These are phyloP conservation scores for Odontocolon sp. DNA, from an alignment of 2,888 invertebrate genomes.

Conservation along the genomic window DNA sequence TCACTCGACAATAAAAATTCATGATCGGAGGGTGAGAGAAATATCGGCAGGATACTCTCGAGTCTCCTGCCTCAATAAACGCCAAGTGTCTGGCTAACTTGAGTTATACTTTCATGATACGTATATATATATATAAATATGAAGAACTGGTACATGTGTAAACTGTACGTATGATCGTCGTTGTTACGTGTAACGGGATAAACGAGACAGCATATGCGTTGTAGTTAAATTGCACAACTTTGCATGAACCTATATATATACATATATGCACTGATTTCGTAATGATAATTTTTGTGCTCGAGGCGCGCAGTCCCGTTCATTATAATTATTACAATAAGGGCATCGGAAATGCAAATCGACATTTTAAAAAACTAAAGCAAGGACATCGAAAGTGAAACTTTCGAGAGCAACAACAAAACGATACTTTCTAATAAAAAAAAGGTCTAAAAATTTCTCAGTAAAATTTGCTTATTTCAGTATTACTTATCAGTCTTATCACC, in stretches of 20 bases:
- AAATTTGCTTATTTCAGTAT: too few species aligned
- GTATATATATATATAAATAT: conserved; percentile 25
- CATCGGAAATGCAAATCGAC: conserved; percentile 72
- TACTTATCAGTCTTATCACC: too few species aligned
- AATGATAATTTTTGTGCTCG: conserved; percentile 40
- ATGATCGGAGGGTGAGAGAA: conserved; percentile 34
- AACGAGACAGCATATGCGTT: conserved; percentile 5
- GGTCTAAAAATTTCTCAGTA: too few species aligned
- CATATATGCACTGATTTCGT: conserved; percentile 36
- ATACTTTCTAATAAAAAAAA: background rate
- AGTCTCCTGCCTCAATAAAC: conserved; percentile 26
- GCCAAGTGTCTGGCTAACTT: conserved; percentile 38
- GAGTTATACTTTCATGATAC: conserved; percentile 30
- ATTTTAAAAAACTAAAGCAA: conserved; percentile 61
- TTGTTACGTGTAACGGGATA: conserved; percentile 44
- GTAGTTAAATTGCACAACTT: conserved; percentile 31
- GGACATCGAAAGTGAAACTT: conserved; percentile 51
- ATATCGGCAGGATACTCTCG: conserved; percentile 32
- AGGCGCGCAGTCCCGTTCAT: conserved; percentile 54
- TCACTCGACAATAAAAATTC: conserved; percentile 50
- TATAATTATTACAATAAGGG: conserved; percentile 60
- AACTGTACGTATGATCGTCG: too few species aligned
- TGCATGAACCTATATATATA: background rate
- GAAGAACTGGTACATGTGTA: conserved; percentile 18
- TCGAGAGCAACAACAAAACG: background rate